A percentile compares a stretch with the other conserved stretches of the same genome.
Evolutionary conservation across 1,140 invertebrate species (phyloP).

Genomic region (Cyrtorhinus lividipennis): DNA sequence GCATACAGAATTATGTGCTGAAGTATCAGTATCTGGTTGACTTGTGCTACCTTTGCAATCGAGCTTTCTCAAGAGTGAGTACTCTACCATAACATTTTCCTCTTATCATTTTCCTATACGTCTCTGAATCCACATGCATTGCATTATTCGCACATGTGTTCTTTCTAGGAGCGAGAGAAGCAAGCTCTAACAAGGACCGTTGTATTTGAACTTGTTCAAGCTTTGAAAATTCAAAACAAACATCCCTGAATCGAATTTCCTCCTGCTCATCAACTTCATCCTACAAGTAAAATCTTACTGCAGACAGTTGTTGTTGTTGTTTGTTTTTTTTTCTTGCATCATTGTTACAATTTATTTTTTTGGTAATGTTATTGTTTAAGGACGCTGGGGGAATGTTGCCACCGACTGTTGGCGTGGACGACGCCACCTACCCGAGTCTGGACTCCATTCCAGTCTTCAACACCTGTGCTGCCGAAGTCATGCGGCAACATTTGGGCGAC

Average conservation of each 20-base stretch:
- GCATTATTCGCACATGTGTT: too few species aligned
- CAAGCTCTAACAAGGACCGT: constrained; percentile 75
- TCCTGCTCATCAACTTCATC: constrained; percentile 77
- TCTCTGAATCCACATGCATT: too few species aligned
- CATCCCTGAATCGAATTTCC: constrained; percentile 85
- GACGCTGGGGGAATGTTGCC: constrained; percentile 66
- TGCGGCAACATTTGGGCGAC: constrained; percentile 83
- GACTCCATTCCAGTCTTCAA: constrained; percentile 44
- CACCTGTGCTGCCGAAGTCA: constrained; percentile 81
- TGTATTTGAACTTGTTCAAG: constrained; percentile 86
- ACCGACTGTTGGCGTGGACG: constrained; percentile 40
- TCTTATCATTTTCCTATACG: too few species aligned
- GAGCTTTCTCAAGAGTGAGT: constrained; percentile 62
- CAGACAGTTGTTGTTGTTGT: too few species aligned
- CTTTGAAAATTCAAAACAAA: constrained; percentile 87
- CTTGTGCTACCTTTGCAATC: constrained; percentile 75
- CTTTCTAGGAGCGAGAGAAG: constrained; percentile 76
- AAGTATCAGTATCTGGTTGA: constrained; percentile 74
- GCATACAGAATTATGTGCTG: constrained; percentile 75
- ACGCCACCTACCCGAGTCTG: constrained; percentile 30
- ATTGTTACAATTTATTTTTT: background rate
- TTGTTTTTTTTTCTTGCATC: too few species aligned
- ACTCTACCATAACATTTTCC: too few species aligned
- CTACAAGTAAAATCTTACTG: constrained; percentile 46
- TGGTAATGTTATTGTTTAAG: constrained; percentile 30